phyloP scores from a whole-genome alignment of 2,888 invertebrate species.

The Lamellibrachia columna region DNA sequence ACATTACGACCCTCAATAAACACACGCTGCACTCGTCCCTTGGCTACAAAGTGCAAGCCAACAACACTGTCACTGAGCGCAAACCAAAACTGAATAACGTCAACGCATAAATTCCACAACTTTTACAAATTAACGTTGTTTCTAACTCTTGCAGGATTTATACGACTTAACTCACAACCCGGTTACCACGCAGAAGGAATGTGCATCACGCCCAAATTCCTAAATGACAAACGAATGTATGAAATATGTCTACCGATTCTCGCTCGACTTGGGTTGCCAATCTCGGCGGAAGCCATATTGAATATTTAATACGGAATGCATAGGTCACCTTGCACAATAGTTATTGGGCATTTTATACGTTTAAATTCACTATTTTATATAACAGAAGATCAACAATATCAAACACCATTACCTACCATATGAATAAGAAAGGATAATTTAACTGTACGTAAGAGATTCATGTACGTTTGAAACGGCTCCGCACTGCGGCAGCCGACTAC shows the following conservation, averaged over 20 bases:
- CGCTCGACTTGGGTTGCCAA: neutral
- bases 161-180: neutral
- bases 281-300: constrained; percentile 16
- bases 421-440: neutral
- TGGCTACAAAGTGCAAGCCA: constrained; percentile 1
- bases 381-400: neutral
- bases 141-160: neutral
- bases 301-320: constrained; percentile 12
- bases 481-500: constrained; percentile 12
- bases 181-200: neutral
- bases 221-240: neutral
- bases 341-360: neutral
- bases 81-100: neutral
- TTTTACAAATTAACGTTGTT: constrained; percentile 16
- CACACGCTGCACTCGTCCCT: neutral
- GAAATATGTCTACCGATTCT: constrained; percentile 16
- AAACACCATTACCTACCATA: constrained; percentile 6
- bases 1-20: neutral
- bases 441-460: constrained; percentile 1
- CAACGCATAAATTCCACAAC: neutral
- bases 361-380: neutral
- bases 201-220: neutral
- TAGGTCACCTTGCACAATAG: constrained; percentile 2
- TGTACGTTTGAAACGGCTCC: constrained; percentile 5
- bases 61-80: neutral